Evolutionary conservation across 2,888 invertebrate species (phyloP).

Genomic region (Endotricha flammealis): DNA sequence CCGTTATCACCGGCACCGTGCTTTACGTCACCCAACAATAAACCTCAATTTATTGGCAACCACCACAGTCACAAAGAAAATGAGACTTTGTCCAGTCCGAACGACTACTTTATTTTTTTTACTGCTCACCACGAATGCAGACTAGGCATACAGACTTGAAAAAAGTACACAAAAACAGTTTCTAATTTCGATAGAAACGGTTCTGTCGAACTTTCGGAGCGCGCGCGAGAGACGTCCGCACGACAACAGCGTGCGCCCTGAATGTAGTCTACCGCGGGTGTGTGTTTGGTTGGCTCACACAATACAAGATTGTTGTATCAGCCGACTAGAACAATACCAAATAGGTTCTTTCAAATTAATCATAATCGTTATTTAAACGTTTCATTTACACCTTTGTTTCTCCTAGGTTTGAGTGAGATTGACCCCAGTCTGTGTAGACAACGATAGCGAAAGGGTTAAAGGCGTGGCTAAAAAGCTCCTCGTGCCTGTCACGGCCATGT

Average conservation of each 20-base stretch:
- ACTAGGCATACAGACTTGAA: slow-evolving; percentile 27
- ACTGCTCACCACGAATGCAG: slow-evolving; percentile 28
- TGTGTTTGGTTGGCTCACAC: slow-evolving; percentile 19
- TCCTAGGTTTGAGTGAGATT: background rate
- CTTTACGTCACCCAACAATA: slow-evolving; percentile 43
- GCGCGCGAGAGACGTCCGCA: slow-evolving; percentile 44
- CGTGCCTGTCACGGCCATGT: slow-evolving; percentile 10
- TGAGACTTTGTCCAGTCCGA: slow-evolving; percentile 20
- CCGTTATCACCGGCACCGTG: slow-evolving; percentile 60
- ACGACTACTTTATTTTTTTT: slow-evolving; percentile 27
- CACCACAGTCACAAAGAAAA: slow-evolving; percentile 25
- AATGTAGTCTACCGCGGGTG: slow-evolving; percentile 53
- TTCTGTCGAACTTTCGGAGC: slow-evolving; percentile 29
- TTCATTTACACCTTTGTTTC: background rate
- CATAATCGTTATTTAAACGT: background rate
- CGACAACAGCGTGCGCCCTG: slow-evolving; percentile 51
- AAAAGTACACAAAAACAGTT: slow-evolving; percentile 39
- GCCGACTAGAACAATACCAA: slow-evolving; percentile 9
- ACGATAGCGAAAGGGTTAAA: background rate
- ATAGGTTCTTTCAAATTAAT: slow-evolving; percentile 9
- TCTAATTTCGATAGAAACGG: slow-evolving; percentile 34
- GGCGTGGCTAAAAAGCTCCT: slow-evolving; percentile 7
- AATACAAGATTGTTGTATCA: slow-evolving; percentile 5
- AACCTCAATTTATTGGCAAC: slow-evolving; percentile 37
- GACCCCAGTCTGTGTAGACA: background rate